A percentile compares a stretch with the other conserved stretches of the same genome.
phyloP scores from a whole-genome alignment of 2,888 invertebrate species.

The Mylabris sibirica region DNA sequence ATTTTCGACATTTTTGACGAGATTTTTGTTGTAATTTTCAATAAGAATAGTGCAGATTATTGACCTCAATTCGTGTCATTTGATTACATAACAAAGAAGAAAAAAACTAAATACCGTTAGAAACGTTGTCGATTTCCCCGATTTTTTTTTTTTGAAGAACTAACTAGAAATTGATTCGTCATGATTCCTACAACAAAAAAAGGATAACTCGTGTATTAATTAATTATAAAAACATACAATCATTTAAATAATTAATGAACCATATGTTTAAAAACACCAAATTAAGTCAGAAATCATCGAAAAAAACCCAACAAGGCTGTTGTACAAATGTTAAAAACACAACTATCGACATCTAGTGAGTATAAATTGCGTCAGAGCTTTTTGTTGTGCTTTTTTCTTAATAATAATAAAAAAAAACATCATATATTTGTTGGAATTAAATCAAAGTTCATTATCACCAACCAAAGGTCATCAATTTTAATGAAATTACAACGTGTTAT shows the following conservation, averaged over 20 bases:
- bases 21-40: neutral
- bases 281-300: neutral
- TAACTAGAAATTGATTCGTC: neutral
- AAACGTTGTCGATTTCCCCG: neutral
- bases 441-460: neutral
- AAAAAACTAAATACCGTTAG: neutral
- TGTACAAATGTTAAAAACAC: neutral
- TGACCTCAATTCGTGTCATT: slow-evolving; percentile 5
- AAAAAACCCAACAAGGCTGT: neutral
- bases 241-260: slow-evolving; percentile 4
- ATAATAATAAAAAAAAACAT: neutral
- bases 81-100: slow-evolving; percentile 7
- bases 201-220: neutral
- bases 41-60: neutral
- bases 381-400: neutral
- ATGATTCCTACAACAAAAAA: neutral
- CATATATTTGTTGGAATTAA: neutral
- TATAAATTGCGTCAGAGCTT: slow-evolving; percentile 4
- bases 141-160: neutral
- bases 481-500: neutral
- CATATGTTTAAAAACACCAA: neutral
- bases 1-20: neutral
- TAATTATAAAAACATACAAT: neutral
- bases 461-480: slow-evolving; percentile 14
- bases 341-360: slow-evolving; percentile 3